Percentiles rank a stretch among this genome's conserved stretches.
Evolutionary conservation across 2,888 invertebrate genomes (phyloP).

Genomic region (Boloria selene): DNA sequence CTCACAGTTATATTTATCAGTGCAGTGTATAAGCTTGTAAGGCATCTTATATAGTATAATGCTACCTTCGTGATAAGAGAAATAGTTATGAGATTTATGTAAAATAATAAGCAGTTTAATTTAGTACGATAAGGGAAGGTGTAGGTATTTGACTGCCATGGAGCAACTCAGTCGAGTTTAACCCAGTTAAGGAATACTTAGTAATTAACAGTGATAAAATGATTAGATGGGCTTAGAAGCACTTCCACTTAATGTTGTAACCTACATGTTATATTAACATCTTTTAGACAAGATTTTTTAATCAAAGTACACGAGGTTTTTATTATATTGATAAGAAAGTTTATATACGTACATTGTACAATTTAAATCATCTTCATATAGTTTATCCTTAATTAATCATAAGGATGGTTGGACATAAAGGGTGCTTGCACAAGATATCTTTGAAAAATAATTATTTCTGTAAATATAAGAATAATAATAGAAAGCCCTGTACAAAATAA

Average conservation of each 20-base stretch:
- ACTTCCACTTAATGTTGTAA: neutral
- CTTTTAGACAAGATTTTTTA: neutral
- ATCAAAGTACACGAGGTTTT: neutral
- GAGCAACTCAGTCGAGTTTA: conserved; percentile 36
- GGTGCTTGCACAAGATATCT: too few species aligned
- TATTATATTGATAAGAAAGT: too few species aligned
- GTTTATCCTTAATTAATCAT: too few species aligned
- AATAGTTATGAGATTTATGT: conserved; percentile 37
- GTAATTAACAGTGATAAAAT: conserved; percentile 8
- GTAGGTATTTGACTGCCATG: conserved; percentile 6
- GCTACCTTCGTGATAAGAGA: conserved; percentile 40
- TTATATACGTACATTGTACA: too few species aligned
- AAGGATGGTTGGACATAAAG: too few species aligned
- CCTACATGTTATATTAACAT: neutral
- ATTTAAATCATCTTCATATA: too few species aligned
- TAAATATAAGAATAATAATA: too few species aligned
- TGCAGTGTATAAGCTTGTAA: conserved; percentile 34
- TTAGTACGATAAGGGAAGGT: conserved; percentile 18
- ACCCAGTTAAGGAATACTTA: conserved; percentile 28
- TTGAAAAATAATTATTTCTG: too few species aligned
- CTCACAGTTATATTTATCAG: conserved; percentile 32
- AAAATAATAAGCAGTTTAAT: conserved; percentile 23
- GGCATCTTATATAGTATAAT: conserved; percentile 42
- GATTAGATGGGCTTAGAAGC: conserved; percentile 15
- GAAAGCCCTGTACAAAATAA: too few species aligned